Percentiles rank a stretch among this genome's conserved stretches.
Evolutionary conservation across 37 sponge, comb jelly and placozoan genomes (phyloP).

Genomic region (Spongilla lacustris): DNA sequence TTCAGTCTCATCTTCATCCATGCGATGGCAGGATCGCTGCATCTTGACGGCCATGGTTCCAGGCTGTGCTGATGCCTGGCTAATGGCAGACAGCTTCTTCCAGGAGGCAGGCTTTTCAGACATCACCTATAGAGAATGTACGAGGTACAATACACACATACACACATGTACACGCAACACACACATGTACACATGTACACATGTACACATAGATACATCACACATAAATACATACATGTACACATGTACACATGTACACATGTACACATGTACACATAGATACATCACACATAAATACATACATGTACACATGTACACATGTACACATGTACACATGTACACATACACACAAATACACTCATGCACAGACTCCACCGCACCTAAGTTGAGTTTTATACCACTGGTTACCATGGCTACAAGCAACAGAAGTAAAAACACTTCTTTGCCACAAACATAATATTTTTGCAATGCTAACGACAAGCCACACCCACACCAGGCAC

Average conservation of each 20-base stretch:
- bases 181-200: background rate
- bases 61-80: slow-evolving; percentile 77
- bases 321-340: background rate
- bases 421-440: no score
- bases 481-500: no score
- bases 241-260: background rate
- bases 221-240: background rate
- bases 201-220: slow-evolving; percentile 1
- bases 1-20: slow-evolving; percentile 94
- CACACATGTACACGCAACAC: background rate
- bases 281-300: background rate
- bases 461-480: no score
- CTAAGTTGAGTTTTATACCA: background rate
- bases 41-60: slow-evolving; percentile 77
- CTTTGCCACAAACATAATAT: no score
- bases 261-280: background rate
- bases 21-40: slow-evolving; percentile 80
- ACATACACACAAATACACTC: background rate
- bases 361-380: background rate
- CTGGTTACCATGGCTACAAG: no score
- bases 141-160: background rate
- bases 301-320: background rate
- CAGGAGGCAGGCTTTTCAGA: slow-evolving; percentile 74
- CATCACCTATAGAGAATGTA: slow-evolving; percentile 54
- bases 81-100: slow-evolving; percentile 93